Evolutionary conservation across 2,888 invertebrate genomes (phyloP).

Genomic region (Pelosia muscerda): DNA sequence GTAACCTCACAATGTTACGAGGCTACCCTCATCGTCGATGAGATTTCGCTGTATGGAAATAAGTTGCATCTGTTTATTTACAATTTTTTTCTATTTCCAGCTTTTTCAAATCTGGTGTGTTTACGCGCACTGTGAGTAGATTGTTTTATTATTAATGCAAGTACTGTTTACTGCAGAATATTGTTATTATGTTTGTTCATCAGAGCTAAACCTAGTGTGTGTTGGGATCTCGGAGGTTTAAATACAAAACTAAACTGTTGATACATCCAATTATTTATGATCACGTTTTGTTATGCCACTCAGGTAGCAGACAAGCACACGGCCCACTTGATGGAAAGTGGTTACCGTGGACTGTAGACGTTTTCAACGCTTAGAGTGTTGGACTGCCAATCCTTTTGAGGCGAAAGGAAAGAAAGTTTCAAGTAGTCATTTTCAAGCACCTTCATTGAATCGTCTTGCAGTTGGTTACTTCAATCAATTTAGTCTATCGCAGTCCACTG

Average conservation of each 20-base stretch:
- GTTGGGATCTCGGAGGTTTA: background rate
- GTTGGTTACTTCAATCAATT: no score
- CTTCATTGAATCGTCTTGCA: no score
- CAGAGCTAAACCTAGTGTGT: background rate
- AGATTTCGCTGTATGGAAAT: constrained; percentile 64
- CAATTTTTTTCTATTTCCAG: constrained; percentile 52
- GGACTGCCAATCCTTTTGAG: no score
- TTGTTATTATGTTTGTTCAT: background rate
- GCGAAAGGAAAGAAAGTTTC: no score
- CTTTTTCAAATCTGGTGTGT: constrained; percentile 15
- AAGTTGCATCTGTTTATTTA: constrained; percentile 61
- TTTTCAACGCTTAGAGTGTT: no score
- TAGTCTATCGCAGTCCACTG: no score
- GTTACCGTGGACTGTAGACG: no score
- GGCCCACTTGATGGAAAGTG: no score
- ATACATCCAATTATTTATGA: background rate
- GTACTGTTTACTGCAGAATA: constrained; percentile 4
- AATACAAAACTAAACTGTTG: background rate
- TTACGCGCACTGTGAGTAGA: constrained; percentile 5
- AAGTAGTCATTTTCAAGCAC: no score
- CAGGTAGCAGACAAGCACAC: no score
- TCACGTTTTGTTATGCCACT: no score
- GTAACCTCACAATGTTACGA: constrained; percentile 39
- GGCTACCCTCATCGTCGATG: constrained; percentile 59
- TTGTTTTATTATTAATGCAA: constrained; percentile 19